These are phyloP conservation scores for Synergus japonicus DNA, from an alignment of 2,888 invertebrate genomes.

Conservation along the genomic window DNA sequence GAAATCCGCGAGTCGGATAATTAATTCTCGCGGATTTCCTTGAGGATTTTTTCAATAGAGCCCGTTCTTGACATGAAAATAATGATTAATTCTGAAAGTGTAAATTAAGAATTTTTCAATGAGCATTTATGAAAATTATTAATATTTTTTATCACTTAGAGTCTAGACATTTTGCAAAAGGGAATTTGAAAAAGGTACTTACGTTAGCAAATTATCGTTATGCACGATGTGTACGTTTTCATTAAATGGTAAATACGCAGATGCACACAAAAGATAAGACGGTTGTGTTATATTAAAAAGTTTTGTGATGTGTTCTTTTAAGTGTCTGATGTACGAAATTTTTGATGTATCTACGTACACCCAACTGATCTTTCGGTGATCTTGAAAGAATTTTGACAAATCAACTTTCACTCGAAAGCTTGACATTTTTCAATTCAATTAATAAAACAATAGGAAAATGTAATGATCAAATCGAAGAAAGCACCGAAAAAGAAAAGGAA, in stretches of 20 bases:
- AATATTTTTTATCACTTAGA: too few species aligned
- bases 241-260: constrained; percentile 69
- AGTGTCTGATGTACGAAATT: constrained; percentile 64
- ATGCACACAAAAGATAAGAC: constrained; percentile 69
- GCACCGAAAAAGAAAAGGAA: too few species aligned
- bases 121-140: not conserved
- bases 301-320: constrained; percentile 69
- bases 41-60: too few species aligned
- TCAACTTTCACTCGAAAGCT: constrained; percentile 67
- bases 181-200: constrained; percentile 47
- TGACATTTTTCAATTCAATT: constrained; percentile 42
- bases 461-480: not conserved
- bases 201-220: constrained; percentile 63
- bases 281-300: constrained; percentile 71
- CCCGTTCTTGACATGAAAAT: too few species aligned
- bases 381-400: constrained; percentile 66
- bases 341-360: constrained; percentile 67
- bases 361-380: constrained; percentile 63
- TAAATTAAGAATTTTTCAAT: too few species aligned
- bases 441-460: constrained; percentile 1
- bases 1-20: too few species aligned
- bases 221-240: constrained; percentile 71
- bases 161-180: too few species aligned
- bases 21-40: too few species aligned
- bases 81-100: too few species aligned